Conservation (phyloP, 2,888 invertebrate species). For the Hirtodrosophila cameraria region DNA sequence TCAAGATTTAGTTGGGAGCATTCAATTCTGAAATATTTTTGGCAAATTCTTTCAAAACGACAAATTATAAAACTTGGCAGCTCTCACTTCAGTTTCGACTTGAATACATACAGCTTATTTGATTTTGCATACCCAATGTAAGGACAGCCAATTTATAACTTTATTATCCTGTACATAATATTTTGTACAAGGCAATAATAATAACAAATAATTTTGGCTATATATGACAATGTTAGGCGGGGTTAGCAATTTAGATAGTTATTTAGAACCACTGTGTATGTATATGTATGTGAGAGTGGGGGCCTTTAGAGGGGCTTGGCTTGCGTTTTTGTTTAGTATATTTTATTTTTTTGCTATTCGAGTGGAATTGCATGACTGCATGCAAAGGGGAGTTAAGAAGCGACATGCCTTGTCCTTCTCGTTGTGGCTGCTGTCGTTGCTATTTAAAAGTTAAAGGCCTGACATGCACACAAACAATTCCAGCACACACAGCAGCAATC, state of each 20-base stretch:
- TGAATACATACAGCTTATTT: not conserved
- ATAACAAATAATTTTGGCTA: slow-evolving; percentile 24
- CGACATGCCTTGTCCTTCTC: slow-evolving; percentile 62
- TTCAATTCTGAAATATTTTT: no score
- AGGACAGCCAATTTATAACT: slow-evolving; percentile 7
- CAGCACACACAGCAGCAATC: slow-evolving; percentile 22
- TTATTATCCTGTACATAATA: slow-evolving; percentile 12
- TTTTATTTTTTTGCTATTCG: no score
- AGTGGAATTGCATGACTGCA: slow-evolving; percentile 78
- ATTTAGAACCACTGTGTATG: slow-evolving; percentile 34
- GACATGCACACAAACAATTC: slow-evolving; percentile 62
- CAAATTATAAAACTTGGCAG: not conserved
- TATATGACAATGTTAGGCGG: slow-evolving; percentile 1
- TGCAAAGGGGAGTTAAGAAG: slow-evolving; percentile 57
- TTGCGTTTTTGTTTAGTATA: slow-evolving; percentile 56
- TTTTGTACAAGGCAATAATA: not conserved
- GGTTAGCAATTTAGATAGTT: not conserved
- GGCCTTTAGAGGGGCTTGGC: slow-evolving; percentile 51
- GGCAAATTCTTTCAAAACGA: no score
- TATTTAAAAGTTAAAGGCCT: slow-evolving; percentile 62
- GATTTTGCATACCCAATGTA: not conserved
- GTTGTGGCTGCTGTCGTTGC: slow-evolving; percentile 51
- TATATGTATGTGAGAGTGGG: not conserved
- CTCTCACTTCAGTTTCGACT: not conserved
- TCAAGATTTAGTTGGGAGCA: no score